phyloP scores from a whole-genome alignment of 2,113 vertebrate genomes.

The Antechinus flavipes region DNA sequence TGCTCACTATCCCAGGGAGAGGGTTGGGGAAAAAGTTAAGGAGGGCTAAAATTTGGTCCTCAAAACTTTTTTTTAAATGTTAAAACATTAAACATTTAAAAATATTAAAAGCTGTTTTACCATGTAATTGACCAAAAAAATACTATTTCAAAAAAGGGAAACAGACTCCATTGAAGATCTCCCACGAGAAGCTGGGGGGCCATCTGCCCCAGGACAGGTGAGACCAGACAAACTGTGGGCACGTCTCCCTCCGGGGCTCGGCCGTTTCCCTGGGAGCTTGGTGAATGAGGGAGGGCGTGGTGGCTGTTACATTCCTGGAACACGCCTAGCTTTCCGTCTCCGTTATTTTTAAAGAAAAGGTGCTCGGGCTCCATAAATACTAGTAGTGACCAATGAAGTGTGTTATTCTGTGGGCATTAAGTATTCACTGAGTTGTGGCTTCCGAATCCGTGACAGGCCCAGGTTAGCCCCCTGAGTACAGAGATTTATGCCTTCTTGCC shows the following conservation, averaged over 20 bases:
- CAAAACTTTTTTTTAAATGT: not conserved
- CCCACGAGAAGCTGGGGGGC: not conserved
- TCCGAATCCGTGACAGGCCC: not conserved
- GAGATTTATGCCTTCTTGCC: not conserved
- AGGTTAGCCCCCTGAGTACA: not conserved
- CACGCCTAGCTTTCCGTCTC: not conserved
- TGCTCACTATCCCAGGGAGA: not conserved
- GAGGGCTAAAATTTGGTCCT: not conserved
- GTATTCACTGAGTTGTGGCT: conserved; percentile 16
- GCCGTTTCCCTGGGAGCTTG: not conserved
- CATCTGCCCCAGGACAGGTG: not conserved
- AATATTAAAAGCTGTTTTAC: not conserved
- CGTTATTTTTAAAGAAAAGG: not conserved
- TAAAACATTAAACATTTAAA: not conserved
- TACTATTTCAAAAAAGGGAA: not conserved
- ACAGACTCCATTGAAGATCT: not conserved
- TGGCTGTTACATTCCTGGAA: not conserved
- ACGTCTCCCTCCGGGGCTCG: not conserved
- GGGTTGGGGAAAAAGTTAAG: too few relatives aligned
- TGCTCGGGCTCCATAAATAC: not conserved
- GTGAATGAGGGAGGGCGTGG: not conserved
- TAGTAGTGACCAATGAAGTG: not conserved
- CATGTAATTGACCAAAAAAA: not conserved
- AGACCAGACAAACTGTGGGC: not conserved
- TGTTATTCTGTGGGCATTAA: not conserved